Evolutionary conservation across 2,113 vertebrate species (phyloP), one percentile per base, ranked within the genome.

Genomic region (Ceratotherium simum): DNA sequence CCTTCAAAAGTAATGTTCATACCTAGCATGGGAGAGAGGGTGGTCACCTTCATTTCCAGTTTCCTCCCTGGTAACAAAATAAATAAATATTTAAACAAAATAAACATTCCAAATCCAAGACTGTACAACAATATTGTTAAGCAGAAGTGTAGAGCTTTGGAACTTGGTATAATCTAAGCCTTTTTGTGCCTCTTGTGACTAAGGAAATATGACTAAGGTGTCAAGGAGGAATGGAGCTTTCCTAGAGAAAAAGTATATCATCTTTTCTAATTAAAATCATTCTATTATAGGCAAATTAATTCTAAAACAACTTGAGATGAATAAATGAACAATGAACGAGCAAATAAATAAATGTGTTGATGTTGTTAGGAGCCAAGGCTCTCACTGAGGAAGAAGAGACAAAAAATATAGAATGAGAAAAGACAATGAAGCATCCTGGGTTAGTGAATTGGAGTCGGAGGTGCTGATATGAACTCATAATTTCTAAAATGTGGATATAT

Each of bases 81-180:
- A 90, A 92, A 90, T 81, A 86, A 42, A 42, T 42, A 42, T 42
- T 42, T 42, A 42, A 78, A 72, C 72, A 95, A 94, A 54, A 80
- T 69, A 90, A 92, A 90, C 76, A 86, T 69, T 60, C 21, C 23
- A 87, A 65, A 92, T 48, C 46, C 3, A 87, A 93, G 18, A 87
- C 20, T 64, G 20, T 36, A 56, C 23, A 81, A 75, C 6, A 91
- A 21, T 91, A 91, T 54, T 56, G 31, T 78, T 81, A 65, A 86
- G 58, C 14, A 56, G 48, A 73, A 80, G 54, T 58, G 9, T 16
- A 56, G 25, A 2, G 16, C 73, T 58, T 73, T 46, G 18, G 42
- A 76, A 75, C 8, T 13, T 87, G n/a, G 82, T 69, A 20, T 21
- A 82, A 36, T 70, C 31, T 25, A 87, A 75, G 18, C 3, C 17